A percentile compares a stretch with the other conserved stretches of the same genome.
phyloP scores from a whole-genome alignment of 2,113 vertebrate genomes.

The Ictidomys tridecemlineatus region DNA sequence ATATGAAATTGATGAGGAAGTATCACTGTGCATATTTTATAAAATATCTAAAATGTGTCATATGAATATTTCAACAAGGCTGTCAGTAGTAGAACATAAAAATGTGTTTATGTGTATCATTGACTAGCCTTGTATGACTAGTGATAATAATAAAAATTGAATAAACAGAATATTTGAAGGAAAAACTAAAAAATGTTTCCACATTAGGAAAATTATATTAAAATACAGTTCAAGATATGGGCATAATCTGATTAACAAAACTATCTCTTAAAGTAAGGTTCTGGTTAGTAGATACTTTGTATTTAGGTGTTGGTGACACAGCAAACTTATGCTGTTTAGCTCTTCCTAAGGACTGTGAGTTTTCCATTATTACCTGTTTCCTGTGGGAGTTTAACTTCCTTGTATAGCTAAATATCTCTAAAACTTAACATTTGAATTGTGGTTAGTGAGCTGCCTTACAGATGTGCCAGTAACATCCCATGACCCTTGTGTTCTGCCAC shows the following conservation, averaged over 20 bases:
- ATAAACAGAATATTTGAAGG: conserved; percentile 41
- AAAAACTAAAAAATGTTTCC: neutral
- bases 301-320: neutral
- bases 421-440: neutral
- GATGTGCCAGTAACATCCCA: conserved; percentile 47
- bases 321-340: neutral
- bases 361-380: neutral
- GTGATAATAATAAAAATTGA: neutral
- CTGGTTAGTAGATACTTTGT: neutral
- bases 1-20: neutral
- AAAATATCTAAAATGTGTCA: neutral
- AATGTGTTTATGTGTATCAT: neutral
- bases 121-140: neutral
- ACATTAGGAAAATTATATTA: neutral
- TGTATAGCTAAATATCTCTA: neutral
- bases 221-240: neutral
- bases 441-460: neutral
- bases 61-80: neutral
- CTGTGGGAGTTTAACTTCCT: neutral
- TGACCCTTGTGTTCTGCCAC: conserved; percentile 50
- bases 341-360: neutral
- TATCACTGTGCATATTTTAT: neutral
- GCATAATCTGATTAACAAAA: neutral
- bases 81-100: neutral
- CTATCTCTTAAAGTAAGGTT: neutral